These are phyloP conservation scores for Conus ventricosus DNA, from an alignment of 1,140 invertebrate genomes.

Conservation along the genomic window DNA sequence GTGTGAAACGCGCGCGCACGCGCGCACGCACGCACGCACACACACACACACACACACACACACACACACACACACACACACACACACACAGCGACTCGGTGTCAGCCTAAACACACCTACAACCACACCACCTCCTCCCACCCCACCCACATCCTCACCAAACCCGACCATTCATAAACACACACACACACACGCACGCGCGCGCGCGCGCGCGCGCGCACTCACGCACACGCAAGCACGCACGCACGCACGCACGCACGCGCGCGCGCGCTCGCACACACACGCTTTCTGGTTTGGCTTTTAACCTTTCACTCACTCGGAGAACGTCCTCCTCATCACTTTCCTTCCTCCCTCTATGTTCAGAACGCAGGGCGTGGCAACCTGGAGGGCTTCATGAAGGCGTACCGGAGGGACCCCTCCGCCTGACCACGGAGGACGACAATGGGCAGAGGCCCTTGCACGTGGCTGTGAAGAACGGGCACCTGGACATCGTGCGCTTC, in stretches of 20 bases:
- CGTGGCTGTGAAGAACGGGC: conserved; percentile 86
- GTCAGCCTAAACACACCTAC: no score
- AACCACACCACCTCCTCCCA: no score
- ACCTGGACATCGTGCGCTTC: conserved; percentile 84
- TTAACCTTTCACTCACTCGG: not conserved
- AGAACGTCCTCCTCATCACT: not conserved
- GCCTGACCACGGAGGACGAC: conserved; percentile 82
- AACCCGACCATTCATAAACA: no score
- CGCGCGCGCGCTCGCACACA: not conserved
- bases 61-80: not conserved
- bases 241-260: not conserved
- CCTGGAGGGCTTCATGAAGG: conserved; percentile 84
- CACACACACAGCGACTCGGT: no score
- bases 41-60: not conserved
- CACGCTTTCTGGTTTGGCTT: not conserved
- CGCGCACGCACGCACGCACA: not conserved
- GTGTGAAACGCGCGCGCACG: no score
- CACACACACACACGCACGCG: no score
- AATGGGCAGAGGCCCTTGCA: conserved; percentile 85
- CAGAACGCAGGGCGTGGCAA: conserved; percentile 87
- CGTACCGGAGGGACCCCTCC: conserved; percentile 82
- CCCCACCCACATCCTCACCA: no score
- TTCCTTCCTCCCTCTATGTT: not conserved
- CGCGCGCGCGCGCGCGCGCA: not conserved
- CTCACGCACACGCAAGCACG: not conserved